These are phyloP conservation scores for Periophthalmus magnuspinnatus DNA, from an alignment of 2,797 vertebrate species.

Conservation along the genomic window DNA sequence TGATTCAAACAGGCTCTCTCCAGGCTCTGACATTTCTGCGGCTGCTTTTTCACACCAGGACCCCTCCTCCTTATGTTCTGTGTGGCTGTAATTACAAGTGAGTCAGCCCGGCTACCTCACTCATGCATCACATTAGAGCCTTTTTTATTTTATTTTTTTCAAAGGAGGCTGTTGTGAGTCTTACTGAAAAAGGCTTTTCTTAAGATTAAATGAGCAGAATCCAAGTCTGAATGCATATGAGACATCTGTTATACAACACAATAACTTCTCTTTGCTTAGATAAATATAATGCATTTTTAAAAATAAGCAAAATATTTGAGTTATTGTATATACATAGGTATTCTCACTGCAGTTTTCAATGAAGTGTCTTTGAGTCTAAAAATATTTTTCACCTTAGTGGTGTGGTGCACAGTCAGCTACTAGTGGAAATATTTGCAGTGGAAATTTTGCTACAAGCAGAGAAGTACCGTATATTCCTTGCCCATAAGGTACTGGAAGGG, in stretches of 20 bases:
- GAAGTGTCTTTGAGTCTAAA: neutral
- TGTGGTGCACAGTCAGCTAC: neutral
- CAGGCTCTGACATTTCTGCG: slow-evolving; percentile 17
- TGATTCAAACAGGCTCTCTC: slow-evolving; percentile 10
- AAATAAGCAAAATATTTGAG: neutral
- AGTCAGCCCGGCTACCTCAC: slow-evolving; percentile 57
- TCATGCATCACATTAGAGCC: slow-evolving; percentile 55
- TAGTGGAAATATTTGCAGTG: neutral
- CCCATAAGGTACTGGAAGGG: neutral
- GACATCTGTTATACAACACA: neutral
- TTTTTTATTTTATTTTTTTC: slow-evolving; percentile 18
- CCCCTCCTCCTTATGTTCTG: slow-evolving; percentile 38
- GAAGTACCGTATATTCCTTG: neutral
- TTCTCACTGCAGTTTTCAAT: neutral
- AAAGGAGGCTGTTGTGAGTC: slow-evolving; percentile 36
- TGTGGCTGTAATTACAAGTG: slow-evolving; percentile 61
- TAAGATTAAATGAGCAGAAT: slow-evolving; percentile 6
- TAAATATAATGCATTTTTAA: neutral
- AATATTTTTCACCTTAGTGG: neutral
- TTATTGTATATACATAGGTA: neutral
- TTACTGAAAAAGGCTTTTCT: slow-evolving; percentile 41
- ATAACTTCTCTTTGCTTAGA: neutral
- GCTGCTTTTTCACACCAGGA: slow-evolving; percentile 8
- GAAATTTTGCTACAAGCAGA: neutral
- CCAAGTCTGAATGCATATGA: neutral